Evolutionary conservation across 2,888 invertebrate species (phyloP), one percentile per base, ranked within the genome.

Genomic region (Thalpophila matura): DNA sequence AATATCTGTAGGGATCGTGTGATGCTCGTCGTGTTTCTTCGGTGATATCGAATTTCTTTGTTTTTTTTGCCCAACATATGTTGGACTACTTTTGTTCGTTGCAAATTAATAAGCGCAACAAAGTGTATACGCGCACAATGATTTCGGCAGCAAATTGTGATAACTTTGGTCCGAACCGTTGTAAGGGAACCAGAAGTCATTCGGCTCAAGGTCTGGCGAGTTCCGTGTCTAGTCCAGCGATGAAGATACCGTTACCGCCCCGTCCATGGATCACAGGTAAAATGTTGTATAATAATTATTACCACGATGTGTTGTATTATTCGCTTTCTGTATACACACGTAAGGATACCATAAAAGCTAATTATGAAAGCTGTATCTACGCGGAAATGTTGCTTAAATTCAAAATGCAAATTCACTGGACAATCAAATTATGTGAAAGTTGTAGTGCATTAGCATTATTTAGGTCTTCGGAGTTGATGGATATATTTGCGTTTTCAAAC

Each of bases 181-280:
- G 73, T 46, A 90, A 86, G 77, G 87, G 83, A 78, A 69, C 80
- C 26, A 87, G 95, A 81, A 94, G 95, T 86, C 91, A 88, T 82
- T 95, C 95, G 53, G 92, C 90, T 76, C 94, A 95, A 90, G 93
- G 91, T 83, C 88, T 93, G 59, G 81, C 89, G 31, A 86, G 85
- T 78, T 84, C 85, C 74, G 70, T 89, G 79, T 86, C 87, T 64
- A 92, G 89, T 83, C 86, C 93, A 78, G 84, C 89, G 49, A 88
- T 94, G 87, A 95, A 93, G 89, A 93, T 95, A 89, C 95, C 95
- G 82, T 88, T 95, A 81, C 95, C 95, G 70, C 95, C 95, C 78
- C 91, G 93, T 82, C 85, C 92, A 79, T 94, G 93, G 93, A 91
- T 93, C 64, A 93, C 94, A 89, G 95, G 95, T 94, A 88, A 79